Conservation (phyloP, 2,113 vertebrate genomes). For the Hystrix brachyura region DNA sequence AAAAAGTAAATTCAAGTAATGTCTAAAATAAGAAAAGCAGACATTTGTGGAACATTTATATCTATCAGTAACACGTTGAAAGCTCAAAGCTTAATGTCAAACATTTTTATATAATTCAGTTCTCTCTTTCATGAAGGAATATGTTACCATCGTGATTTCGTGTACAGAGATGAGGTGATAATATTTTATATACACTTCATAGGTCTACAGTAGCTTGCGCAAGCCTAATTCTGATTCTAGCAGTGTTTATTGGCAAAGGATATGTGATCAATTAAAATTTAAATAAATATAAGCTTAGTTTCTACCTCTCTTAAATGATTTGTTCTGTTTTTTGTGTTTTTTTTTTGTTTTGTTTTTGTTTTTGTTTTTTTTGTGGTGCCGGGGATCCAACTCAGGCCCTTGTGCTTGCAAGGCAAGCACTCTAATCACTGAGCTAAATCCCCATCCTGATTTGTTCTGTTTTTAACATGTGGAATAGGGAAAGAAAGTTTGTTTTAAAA, state of each 20-base stretch:
- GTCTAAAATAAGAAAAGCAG: not conserved
- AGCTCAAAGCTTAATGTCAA: conserved; percentile 24
- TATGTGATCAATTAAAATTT: not conserved
- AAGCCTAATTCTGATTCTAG: not conserved
- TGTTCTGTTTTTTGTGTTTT: not conserved
- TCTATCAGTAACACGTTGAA: not conserved
- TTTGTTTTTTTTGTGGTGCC: no score
- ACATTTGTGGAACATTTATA: not conserved
- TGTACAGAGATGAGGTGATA: rapidly evolving
- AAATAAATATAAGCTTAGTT: not conserved
- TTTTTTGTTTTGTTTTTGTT: not conserved
- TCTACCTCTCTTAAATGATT: not conserved
- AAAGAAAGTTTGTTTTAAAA: not conserved
- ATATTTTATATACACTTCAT: not conserved
- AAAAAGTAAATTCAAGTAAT: conserved; percentile 12
- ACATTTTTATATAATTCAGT: not conserved
- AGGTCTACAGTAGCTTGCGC: not conserved
- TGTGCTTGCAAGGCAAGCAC: no score
- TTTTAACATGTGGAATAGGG: not conserved
- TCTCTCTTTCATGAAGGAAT: not conserved
- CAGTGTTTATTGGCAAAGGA: not conserved
- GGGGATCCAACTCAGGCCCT: no score
- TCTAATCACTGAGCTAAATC: no score
- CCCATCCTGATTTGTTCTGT: no score
- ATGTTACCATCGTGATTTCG: not conserved